Percentiles rank a stretch among this genome's conserved stretches.
Evolutionary conservation across 2,888 invertebrate genomes (phyloP).

Genomic region (Oscheius sp.): DNA sequence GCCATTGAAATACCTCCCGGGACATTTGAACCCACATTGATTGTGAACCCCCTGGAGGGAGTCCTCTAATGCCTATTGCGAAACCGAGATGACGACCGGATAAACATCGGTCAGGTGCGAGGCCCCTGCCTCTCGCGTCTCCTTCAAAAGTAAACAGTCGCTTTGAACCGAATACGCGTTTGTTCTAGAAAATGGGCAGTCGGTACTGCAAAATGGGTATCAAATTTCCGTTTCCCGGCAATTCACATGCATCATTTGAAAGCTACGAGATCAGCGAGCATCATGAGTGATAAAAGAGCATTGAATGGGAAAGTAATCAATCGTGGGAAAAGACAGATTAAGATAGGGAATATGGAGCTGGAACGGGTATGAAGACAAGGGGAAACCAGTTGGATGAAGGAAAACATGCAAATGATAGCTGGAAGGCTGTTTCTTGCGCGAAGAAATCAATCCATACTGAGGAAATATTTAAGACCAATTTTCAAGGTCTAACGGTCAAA

Average conservation of each 20-base stretch:
- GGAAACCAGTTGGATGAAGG: no score
- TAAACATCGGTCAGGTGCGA: constrained; percentile 19
- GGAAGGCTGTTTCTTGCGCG: no score
- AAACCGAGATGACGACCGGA: constrained; percentile 7
- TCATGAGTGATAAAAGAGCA: background rate
- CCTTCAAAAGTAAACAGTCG: constrained; percentile 8
- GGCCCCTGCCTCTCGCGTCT: background rate
- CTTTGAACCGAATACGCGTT: constrained; percentile 7
- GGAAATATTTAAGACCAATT: no score
- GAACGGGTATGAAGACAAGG: background rate
- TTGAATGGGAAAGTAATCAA: background rate
- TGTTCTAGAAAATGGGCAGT: constrained; percentile 4
- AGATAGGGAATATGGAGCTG: background rate
- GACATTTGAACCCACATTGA: constrained; percentile 24
- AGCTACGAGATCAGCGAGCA: background rate
- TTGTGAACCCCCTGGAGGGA: constrained; percentile 7
- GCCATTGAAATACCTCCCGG: constrained; percentile 33
- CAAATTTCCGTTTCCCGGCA: no score
- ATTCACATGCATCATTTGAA: background rate
- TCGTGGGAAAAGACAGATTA: background rate
- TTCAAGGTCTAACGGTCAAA: no score
- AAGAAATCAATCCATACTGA: no score
- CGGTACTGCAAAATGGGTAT: background rate
- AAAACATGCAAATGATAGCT: no score
- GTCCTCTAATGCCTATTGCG: background rate